Conservation (phyloP, 2,113 vertebrate species). For the Pseudopipra pipra region DNA sequence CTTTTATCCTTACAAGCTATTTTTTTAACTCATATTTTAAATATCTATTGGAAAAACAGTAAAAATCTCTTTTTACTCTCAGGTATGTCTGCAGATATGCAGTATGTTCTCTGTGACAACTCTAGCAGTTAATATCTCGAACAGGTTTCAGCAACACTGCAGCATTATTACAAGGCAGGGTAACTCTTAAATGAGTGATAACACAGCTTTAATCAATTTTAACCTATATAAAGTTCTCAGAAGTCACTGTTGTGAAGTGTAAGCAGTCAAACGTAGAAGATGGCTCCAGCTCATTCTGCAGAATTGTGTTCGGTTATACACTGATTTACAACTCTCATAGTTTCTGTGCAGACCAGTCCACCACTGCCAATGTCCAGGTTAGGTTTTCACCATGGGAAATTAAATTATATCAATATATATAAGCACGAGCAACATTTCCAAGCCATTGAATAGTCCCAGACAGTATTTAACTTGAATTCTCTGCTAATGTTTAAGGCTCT, state of each 20-base stretch:
- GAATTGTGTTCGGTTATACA: not conserved
- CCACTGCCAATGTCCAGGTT: not conserved
- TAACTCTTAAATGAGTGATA: not conserved
- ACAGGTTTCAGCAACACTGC: not conserved
- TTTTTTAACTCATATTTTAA: not conserved
- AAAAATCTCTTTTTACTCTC: not conserved
- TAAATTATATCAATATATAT: not conserved
- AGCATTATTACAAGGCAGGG: not conserved
- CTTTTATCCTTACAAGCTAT: not conserved
- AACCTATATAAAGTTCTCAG: not conserved
- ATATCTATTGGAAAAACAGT: not conserved
- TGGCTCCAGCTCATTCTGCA: not conserved
- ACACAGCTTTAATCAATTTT: not conserved
- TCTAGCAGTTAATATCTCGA: not conserved
- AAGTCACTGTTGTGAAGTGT: not conserved
- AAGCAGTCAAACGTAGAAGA: not conserved
- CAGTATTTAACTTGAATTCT: constrained; percentile 2
- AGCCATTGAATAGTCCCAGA: not conserved
- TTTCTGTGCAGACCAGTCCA: not conserved
- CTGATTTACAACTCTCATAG: not conserved
- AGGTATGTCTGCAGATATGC: not conserved
- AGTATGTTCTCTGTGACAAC: not conserved
- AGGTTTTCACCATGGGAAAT: not conserved
- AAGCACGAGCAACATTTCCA: not conserved
- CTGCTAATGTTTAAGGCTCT: constrained; percentile 8